Evolutionary conservation across 2,888 invertebrate genomes (phyloP), one percentile per base, ranked within the genome.

Genomic region (Pollenia angustigena): DNA sequence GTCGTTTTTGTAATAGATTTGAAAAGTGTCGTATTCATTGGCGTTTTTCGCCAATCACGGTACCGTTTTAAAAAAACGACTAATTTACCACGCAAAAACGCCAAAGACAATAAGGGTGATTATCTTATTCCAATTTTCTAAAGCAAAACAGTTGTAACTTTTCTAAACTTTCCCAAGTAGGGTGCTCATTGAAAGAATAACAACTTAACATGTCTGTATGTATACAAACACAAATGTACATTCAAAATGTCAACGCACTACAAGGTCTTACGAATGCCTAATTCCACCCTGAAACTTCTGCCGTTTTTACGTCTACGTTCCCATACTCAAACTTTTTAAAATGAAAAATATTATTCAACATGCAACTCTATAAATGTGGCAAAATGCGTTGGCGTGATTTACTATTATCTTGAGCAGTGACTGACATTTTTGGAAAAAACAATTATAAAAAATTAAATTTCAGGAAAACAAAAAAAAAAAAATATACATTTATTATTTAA

Each of bases 341-440:
- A 23, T 23, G 2, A 23, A 23, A 23, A 58, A 52, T n/a, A 58
- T 46, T 58, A 71, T 76, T 83, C 50, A 81, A 76, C 80, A 83
- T 83, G 83, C 81, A 83, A 78, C 54, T n/a, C 32, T 40, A 12
- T 44, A 46, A 84, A 60, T 54, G 60, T 54, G 66, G 68, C 68
- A 58, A 50, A 14, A 50, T 83, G 87, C 81, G 84, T 87, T 84
- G 81, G 84, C 84, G 81, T 87, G 81, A 81, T 84, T 87, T 87
- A 87, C 86, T 72, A 78, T 76, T 68, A 40, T 50, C 58, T 68
- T 10, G 64, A 56, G 62, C 76, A 54, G 32, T 80, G 66, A 66
- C 48, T 83, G 83, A 76, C 84, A 81, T 87, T 83, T 84, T 83
- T 52, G 60, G 52, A 60, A 87, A 80, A 68, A 60, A 71, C 4